These are phyloP conservation scores for Salarias fasciatus DNA, from an alignment of 2,797 vertebrate genomes.

Conservation along the genomic window DNA sequence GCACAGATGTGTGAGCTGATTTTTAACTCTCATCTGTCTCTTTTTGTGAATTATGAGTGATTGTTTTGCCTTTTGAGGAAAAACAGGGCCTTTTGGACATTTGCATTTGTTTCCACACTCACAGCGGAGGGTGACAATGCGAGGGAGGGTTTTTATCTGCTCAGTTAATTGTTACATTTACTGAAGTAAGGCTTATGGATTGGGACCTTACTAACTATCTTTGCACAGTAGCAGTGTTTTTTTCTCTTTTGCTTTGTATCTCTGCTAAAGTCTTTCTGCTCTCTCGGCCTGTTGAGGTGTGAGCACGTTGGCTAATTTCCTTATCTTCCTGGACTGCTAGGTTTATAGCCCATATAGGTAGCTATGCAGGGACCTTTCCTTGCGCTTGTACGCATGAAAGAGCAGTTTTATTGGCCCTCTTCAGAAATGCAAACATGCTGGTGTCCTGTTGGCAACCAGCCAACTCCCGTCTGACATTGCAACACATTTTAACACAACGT, in stretches of 20 bases:
- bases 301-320: slow-evolving; percentile 38
- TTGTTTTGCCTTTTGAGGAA: not conserved
- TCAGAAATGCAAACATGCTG: slow-evolving; percentile 72
- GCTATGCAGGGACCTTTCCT: slow-evolving; percentile 35
- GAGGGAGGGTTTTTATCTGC: slow-evolving; percentile 35
- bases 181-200: slow-evolving; percentile 42
- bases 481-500: slow-evolving; percentile 19
- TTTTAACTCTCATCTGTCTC: not conserved
- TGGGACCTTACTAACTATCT: slow-evolving; percentile 29
- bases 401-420: slow-evolving; percentile 63
- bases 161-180: slow-evolving; percentile 23
- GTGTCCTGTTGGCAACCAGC: slow-evolving; percentile 73
- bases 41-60: not conserved
- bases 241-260: slow-evolving; percentile 24
- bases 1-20: not conserved
- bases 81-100: not conserved
- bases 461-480: slow-evolving; percentile 41
- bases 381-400: slow-evolving; percentile 12
- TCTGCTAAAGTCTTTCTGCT: not conserved
- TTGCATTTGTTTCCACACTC: slow-evolving; percentile 10
- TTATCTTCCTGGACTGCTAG: slow-evolving; percentile 36
- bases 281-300: slow-evolving; percentile 4
- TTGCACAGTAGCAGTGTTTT: slow-evolving; percentile 39
- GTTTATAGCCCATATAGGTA: slow-evolving; percentile 16
- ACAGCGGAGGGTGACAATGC: slow-evolving; percentile 22